These are phyloP conservation scores for Raja brachyura DNA, from an alignment of 2,113 vertebrate genomes.

Conservation along the genomic window DNA sequence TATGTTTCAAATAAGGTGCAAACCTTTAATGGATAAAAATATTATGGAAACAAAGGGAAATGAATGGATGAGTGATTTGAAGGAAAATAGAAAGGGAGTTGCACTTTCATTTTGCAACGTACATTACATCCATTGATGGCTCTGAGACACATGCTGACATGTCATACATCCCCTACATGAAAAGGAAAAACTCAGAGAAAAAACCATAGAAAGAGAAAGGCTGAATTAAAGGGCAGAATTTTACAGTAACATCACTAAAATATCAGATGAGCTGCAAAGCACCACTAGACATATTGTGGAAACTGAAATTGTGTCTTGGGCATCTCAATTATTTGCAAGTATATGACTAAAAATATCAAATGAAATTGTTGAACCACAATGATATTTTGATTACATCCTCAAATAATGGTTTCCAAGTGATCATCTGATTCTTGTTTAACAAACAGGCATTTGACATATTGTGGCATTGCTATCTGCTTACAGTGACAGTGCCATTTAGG, in stretches of 20 bases:
- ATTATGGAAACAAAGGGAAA: background rate
- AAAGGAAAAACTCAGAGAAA: background rate
- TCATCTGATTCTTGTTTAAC: background rate
- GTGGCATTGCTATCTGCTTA: background rate
- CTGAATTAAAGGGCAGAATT: background rate
- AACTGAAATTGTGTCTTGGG: background rate
- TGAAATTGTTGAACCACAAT: background rate
- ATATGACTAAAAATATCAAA: background rate
- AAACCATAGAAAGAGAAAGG: background rate
- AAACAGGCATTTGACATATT: background rate
- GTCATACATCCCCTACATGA: background rate
- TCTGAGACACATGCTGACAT: background rate
- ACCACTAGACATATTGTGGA: background rate
- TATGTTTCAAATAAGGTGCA: no score
- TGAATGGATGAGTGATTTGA: background rate
- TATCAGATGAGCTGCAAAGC: background rate
- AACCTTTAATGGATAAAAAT: background rate
- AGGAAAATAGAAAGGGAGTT: background rate
- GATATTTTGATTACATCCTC: background rate
- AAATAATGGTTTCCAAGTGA: background rate
- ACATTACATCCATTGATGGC: background rate
- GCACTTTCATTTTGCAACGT: background rate
- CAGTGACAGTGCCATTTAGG: no score
- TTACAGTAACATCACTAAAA: no score
- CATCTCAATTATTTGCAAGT: background rate